Percentiles rank a stretch among this genome's conserved stretches.
Conservation (phyloP, 2,113 vertebrate genomes). For the Scolopax mira region DNA sequence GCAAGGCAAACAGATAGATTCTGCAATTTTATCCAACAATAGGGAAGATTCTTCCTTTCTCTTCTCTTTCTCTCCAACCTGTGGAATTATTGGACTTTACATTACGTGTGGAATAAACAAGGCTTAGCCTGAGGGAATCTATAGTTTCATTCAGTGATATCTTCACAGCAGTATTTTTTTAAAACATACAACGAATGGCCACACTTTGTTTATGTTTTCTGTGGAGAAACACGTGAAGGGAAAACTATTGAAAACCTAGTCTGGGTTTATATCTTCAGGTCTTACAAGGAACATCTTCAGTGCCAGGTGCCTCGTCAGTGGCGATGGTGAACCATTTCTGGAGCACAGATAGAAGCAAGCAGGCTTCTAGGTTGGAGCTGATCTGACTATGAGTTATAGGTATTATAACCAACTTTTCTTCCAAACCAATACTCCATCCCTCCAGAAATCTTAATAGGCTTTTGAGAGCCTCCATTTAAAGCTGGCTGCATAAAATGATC, state of each 20-base stretch:
- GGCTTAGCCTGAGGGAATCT: not conserved
- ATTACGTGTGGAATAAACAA: constrained; percentile 8
- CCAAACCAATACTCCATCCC: constrained; percentile 60
- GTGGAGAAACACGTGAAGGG: not conserved
- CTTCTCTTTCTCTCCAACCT: not conserved
- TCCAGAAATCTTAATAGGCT: constrained; percentile 80
- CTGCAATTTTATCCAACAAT: not conserved
- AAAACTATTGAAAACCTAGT: not conserved
- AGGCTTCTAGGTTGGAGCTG: constrained; percentile 33
- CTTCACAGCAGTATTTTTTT: not conserved
- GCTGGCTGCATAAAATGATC: constrained; percentile 80
- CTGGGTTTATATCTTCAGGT: not conserved
- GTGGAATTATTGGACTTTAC: not conserved
- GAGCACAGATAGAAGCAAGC: constrained; percentile 49
- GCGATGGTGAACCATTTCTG: constrained; percentile 1
- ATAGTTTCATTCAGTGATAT: not conserved
- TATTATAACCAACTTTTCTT: constrained; percentile 75
- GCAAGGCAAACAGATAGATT: not conserved
- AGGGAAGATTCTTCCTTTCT: not conserved
- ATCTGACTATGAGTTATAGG: constrained; percentile 73
- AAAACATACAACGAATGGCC: not conserved
- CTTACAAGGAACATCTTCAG: constrained; percentile 5
- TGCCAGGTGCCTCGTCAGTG: not conserved
- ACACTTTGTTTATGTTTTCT: not conserved
- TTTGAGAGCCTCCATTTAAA: constrained; percentile 78